phyloP scores from a whole-genome alignment of 2,113 vertebrate species.

The Myanophis thanlyinensis region DNA sequence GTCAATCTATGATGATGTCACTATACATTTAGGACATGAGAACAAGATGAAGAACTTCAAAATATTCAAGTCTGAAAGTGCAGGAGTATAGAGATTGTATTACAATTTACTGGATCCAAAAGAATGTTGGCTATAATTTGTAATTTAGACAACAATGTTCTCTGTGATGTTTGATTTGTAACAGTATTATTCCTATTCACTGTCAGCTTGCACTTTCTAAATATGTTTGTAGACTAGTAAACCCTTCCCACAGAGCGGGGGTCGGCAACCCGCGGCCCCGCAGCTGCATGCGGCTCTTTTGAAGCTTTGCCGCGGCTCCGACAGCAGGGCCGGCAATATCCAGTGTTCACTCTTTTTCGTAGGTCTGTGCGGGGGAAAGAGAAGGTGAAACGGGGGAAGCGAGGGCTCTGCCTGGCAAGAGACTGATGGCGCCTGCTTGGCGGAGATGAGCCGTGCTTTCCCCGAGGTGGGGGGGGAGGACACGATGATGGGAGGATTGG shows the following conservation, averaged over 20 bases:
- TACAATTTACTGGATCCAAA: background rate
- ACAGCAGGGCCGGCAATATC: too few species aligned
- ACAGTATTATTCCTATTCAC: background rate
- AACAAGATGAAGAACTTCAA: background rate
- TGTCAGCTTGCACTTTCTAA: background rate
- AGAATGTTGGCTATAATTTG: conserved; percentile 30
- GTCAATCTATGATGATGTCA: background rate
- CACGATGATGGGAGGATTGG: too few species aligned
- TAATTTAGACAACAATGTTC: background rate
- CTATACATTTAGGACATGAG: background rate
- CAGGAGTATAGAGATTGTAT: background rate
- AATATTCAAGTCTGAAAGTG: background rate
- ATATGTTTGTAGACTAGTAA: conserved; percentile 29
- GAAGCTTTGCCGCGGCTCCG: too few species aligned
- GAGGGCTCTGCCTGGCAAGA: too few species aligned
- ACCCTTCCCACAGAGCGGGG: background rate
- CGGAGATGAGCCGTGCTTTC: too few species aligned
- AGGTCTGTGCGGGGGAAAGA: too few species aligned
- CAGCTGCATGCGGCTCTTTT: too few species aligned
- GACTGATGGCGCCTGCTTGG: too few species aligned
- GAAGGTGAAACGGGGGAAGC: too few species aligned
- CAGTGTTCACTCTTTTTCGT: too few species aligned
- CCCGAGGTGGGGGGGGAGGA: too few species aligned
- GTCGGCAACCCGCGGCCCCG: too few species aligned
- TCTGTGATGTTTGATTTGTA: conserved; percentile 23